Percentiles rank a stretch among this genome's conserved stretches.
These are phyloP conservation scores for Enteromius mattozi DNA, from an alignment of 2,797 vertebrate species.

Conservation along the genomic window DNA sequence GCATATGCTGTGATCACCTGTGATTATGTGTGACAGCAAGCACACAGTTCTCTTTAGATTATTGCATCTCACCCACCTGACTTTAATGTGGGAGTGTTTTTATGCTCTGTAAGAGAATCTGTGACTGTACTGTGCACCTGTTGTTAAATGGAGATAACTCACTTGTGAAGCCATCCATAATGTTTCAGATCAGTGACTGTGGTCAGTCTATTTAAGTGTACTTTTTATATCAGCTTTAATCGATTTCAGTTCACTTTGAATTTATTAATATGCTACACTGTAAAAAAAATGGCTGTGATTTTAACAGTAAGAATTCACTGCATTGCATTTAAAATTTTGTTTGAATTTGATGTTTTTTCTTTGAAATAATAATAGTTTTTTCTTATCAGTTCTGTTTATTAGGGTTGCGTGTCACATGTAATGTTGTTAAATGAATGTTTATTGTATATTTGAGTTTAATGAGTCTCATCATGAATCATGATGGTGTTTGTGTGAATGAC, in stretches of 20 bases:
- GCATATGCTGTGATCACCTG: slow-evolving; percentile 9
- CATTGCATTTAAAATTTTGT: no score
- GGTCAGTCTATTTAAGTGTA: neutral
- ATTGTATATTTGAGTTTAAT: no score
- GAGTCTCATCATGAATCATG: no score
- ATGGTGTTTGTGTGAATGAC: no score
- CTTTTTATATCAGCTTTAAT: neutral
- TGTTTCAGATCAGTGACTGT: neutral
- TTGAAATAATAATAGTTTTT: no score
- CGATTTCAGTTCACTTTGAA: neutral
- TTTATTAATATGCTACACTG: neutral
- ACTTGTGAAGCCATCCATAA: neutral
- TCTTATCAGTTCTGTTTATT: no score
- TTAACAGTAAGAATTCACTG: no score
- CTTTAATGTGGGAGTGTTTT: neutral
- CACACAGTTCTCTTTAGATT: neutral
- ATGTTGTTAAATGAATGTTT: no score
- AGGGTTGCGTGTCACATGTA: no score
- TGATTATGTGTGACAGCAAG: neutral
- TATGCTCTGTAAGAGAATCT: neutral
- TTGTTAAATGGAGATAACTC: neutral
- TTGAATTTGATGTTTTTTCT: no score
- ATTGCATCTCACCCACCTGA: neutral
- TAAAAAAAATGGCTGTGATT: no score
- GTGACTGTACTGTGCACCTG: neutral